Evolutionary conservation across 2,888 invertebrate genomes (phyloP).

Genomic region (Dysmachus trigonus): DNA sequence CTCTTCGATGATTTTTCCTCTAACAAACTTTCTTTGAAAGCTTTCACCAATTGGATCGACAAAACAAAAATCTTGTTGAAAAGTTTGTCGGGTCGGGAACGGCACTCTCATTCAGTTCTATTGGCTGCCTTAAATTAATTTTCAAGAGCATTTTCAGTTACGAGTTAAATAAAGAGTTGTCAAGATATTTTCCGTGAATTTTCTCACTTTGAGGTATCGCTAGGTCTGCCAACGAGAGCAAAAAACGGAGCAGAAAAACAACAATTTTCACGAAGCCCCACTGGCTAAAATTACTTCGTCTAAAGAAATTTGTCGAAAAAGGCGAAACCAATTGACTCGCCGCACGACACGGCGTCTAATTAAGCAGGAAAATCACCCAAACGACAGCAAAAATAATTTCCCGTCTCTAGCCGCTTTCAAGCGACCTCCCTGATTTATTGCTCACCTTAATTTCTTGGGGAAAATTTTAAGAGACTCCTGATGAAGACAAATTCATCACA

Average conservation of each 20-base stretch:
- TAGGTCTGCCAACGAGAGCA: not conserved
- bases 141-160: not conserved
- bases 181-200: not conserved
- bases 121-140: not conserved
- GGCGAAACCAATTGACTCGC: not conserved
- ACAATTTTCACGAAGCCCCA: not conserved
- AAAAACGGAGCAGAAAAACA: not conserved
- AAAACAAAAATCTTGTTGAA: not conserved
- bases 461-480: not conserved
- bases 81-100: no score
- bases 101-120: not conserved
- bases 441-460: not conserved
- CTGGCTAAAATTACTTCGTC: not conserved
- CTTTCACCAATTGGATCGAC: not conserved
- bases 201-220: not conserved
- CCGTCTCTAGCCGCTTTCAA: not conserved
- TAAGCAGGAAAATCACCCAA: not conserved
- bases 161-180: constrained; percentile 25
- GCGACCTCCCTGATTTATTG: not conserved
- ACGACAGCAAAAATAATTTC: not conserved
- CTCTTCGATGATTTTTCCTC: not conserved
- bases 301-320: not conserved
- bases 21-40: not conserved
- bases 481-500: not conserved
- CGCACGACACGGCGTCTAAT: not conserved